These are phyloP conservation scores for Cryptocephalus moraei DNA, from an alignment of 2,888 invertebrate genomes.

Conservation along the genomic window DNA sequence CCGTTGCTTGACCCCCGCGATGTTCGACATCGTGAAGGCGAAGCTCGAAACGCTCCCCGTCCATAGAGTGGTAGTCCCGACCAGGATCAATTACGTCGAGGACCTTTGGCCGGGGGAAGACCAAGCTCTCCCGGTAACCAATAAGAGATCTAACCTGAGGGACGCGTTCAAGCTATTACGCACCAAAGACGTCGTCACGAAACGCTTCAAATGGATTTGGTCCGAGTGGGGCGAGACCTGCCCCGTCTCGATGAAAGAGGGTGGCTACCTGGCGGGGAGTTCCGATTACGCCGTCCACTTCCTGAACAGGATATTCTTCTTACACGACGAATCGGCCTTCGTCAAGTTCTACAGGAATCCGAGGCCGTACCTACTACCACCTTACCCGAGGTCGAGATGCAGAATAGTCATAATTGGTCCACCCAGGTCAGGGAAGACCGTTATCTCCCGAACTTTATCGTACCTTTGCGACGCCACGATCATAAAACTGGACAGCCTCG, in stretches of 20 bases:
- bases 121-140: constrained; percentile 15
- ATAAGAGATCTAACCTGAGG: constrained; percentile 17
- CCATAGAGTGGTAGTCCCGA: constrained; percentile 30
- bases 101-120: constrained; percentile 3
- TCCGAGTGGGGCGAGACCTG: constrained; percentile 50
- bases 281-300: constrained; percentile 48
- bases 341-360: constrained; percentile 51
- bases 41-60: constrained; percentile 35
- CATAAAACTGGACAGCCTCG: constrained; percentile 33
- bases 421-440: constrained; percentile 48
- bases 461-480: constrained; percentile 43
- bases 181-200: constrained; percentile 24
- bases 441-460: constrained; percentile 45
- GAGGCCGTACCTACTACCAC: constrained; percentile 46
- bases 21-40: constrained; percentile 42
- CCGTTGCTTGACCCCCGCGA: constrained; percentile 37
- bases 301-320: constrained; percentile 50
- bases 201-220: constrained; percentile 37
- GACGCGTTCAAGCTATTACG: constrained; percentile 30
- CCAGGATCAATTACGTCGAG: constrained; percentile 21
- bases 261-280: constrained; percentile 42
- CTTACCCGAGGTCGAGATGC: constrained; percentile 48
- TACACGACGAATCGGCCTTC: constrained; percentile 44
- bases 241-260: constrained; percentile 51
- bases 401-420: constrained; percentile 53